Conservation (phyloP, 2,797 vertebrate genomes). For the Alcedo atthis region DNA sequence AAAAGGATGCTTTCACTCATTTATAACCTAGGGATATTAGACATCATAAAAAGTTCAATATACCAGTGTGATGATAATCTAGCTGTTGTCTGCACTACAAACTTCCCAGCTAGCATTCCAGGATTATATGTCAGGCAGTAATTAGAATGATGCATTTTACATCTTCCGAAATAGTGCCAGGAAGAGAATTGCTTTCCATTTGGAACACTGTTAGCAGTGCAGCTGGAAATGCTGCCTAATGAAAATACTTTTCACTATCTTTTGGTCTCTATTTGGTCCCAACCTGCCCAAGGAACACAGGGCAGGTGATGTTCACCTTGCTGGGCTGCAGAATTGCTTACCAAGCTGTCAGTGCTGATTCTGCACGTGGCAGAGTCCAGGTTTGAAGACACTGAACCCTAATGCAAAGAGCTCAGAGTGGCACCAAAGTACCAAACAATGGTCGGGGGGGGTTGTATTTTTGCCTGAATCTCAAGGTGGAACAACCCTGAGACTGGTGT, state of each 20-base stretch:
- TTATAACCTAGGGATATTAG: slow-evolving; percentile 39
- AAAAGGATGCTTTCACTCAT: slow-evolving; percentile 12
- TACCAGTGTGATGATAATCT: slow-evolving; percentile 41
- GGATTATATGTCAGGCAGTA: slow-evolving; percentile 65
- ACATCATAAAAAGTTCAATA: slow-evolving; percentile 68
- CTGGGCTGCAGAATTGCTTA: background rate
- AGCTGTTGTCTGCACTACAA: slow-evolving; percentile 50
- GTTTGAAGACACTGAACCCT: background rate
- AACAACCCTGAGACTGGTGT: background rate
- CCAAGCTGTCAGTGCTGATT: background rate
- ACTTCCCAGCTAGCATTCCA: slow-evolving; percentile 44
- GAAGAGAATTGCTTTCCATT: slow-evolving; percentile 69
- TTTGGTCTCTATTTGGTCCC: slow-evolving; percentile 54
- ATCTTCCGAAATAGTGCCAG: slow-evolving; percentile 67
- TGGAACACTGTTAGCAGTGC: slow-evolving; percentile 46
- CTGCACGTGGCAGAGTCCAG: background rate
- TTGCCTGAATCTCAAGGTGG: background rate
- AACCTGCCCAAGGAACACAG: slow-evolving; percentile 45
- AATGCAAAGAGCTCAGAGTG: background rate
- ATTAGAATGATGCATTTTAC: slow-evolving; percentile 70
- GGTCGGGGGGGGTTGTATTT: background rate
- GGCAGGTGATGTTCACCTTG: background rate
- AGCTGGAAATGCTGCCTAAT: slow-evolving; percentile 67
- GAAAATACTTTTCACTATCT: slow-evolving; percentile 73
- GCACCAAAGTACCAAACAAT: background rate